These are phyloP conservation scores for Oncorhynchus kisutch DNA, from an alignment of 2,113 vertebrate species.

Conservation along the genomic window DNA sequence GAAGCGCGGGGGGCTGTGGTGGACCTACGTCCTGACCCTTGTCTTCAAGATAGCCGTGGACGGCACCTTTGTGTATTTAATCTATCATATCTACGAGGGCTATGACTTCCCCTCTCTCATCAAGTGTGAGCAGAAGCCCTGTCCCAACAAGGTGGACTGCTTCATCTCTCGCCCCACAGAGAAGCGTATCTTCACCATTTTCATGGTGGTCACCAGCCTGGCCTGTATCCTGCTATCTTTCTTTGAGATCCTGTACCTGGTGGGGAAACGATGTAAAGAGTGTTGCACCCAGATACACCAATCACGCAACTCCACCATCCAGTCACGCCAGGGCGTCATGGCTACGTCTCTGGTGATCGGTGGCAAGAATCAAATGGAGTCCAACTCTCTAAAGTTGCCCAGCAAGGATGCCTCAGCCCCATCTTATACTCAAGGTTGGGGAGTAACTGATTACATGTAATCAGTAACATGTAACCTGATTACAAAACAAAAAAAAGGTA, in stretches of 20 bases:
- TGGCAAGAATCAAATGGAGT: conserved; percentile 42
- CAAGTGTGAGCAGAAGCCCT: conserved; percentile 82
- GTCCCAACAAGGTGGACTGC: conserved; percentile 91
- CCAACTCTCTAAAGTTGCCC: conserved; percentile 4
- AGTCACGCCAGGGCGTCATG: conserved; percentile 17
- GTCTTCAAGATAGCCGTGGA: conserved; percentile 87
- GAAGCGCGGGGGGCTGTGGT: conserved; percentile 93
- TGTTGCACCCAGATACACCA: not conserved
- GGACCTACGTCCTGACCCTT: conserved; percentile 90
- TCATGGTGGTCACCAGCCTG: conserved; percentile 87
- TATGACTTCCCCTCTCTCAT: conserved; percentile 84
- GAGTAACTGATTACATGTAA: not conserved
- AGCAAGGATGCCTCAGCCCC: conserved; percentile 47
- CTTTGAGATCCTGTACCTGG: conserved; percentile 83
- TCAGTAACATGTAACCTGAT: too few species aligned
- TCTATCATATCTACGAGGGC: conserved; percentile 83
- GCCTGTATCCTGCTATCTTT: conserved; percentile 84
- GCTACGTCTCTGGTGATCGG: conserved; percentile 45
- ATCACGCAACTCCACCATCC: not conserved
- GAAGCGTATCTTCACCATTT: conserved; percentile 93
- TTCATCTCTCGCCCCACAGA: conserved; percentile 91
- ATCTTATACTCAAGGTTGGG: conserved; percentile 40
- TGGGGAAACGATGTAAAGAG: conserved; percentile 81
- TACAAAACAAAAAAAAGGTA: not conserved
- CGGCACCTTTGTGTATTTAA: conserved; percentile 79